Evolutionary conservation across 2,888 invertebrate species (phyloP).

Genomic region (Lapara coniferarum): DNA sequence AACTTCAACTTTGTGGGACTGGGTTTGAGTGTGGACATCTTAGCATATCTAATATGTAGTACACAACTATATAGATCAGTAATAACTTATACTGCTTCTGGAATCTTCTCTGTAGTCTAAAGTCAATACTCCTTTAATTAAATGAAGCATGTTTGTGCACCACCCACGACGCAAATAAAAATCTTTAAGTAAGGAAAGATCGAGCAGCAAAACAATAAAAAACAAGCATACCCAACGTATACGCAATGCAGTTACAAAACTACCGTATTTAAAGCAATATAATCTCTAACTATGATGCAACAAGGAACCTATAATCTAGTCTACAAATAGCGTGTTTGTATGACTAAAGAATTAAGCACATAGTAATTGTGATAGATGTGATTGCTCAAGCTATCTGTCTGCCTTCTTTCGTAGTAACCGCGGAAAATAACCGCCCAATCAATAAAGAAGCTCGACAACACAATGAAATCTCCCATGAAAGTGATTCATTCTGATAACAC

Average conservation of each 20-base stretch:
- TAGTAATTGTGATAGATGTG: constrained; percentile 7
- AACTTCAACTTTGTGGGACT: neutral
- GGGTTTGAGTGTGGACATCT: neutral
- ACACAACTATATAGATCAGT: too few species aligned
- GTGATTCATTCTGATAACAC: constrained; percentile 22
- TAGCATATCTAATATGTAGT: too few species aligned
- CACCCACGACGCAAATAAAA: neutral
- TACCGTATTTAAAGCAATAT: neutral
- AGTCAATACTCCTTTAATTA: neutral
- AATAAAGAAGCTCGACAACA: constrained; percentile 34
- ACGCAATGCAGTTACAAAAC: neutral
- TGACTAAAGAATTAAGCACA: neutral
- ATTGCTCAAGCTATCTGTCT: constrained; percentile 14
- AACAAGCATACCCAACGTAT: neutral
- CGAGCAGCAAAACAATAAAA: neutral
- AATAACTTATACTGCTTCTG: neutral
- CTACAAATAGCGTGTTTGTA: constrained; percentile 7
- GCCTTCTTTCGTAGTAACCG: neutral
- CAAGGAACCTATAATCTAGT: neutral
- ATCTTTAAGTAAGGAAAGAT: neutral
- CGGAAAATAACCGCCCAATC: constrained; percentile 35
- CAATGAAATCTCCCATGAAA: constrained; percentile 32
- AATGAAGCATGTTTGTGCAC: neutral
- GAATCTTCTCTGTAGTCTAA: neutral
- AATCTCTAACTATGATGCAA: neutral